These are phyloP conservation scores for Setophaga coronata DNA, from an alignment of 2,113 vertebrate genomes.

Conservation along the genomic window DNA sequence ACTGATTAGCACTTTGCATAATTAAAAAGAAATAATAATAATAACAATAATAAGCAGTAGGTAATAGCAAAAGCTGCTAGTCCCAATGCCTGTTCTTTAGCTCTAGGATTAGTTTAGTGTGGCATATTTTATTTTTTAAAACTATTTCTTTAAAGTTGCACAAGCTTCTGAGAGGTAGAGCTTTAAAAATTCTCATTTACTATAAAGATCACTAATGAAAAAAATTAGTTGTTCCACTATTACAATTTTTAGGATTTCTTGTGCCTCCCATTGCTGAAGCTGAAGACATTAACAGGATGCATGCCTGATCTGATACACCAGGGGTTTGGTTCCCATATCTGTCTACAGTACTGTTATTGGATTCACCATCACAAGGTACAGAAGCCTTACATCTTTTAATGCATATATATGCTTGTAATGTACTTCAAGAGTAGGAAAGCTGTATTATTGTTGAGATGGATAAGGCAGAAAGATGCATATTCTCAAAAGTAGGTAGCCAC, in stretches of 20 bases:
- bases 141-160: constrained; percentile 53
- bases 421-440: neutral
- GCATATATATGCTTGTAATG: neutral
- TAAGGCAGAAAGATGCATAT: neutral
- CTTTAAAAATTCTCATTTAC: neutral
- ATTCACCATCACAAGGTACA: neutral
- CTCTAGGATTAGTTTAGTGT: constrained; percentile 72
- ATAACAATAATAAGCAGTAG: constrained; percentile 87
- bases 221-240: neutral
- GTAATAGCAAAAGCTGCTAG: constrained; percentile 83
- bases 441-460: neutral
- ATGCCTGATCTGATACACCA: neutral
- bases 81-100: constrained; percentile 71
- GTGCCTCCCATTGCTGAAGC: neutral
- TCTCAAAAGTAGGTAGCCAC: neutral
- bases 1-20: constrained; percentile 90
- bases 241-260: neutral
- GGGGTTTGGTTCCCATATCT: neutral
- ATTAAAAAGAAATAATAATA: constrained; percentile 90
- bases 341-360: neutral
- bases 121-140: constrained; percentile 63
- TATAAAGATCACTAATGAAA: neutral
- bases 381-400: neutral
- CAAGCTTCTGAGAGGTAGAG: neutral
- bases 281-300: neutral